These are phyloP conservation scores for Orientallactaga sibirica DNA, from an alignment of 2,797 vertebrate species.

Conservation along the genomic window DNA sequence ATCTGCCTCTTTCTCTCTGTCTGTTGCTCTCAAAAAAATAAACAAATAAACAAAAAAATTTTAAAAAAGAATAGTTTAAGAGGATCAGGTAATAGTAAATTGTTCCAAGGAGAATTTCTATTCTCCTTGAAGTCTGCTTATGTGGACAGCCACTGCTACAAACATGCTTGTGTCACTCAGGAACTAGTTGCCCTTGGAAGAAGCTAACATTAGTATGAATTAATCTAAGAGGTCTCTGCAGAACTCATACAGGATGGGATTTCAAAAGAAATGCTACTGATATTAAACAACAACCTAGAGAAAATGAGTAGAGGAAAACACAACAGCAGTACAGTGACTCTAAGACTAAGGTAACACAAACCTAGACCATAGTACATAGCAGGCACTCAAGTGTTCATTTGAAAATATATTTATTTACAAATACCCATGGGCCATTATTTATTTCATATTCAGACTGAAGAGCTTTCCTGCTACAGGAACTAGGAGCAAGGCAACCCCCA, in stretches of 20 bases:
- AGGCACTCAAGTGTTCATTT: not conserved
- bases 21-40: no score
- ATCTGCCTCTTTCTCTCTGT: no score
- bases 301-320: slow-evolving; percentile 18
- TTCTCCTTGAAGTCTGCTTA: not conserved
- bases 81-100: not conserved
- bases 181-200: not conserved
- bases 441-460: not conserved
- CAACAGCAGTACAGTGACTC: not conserved
- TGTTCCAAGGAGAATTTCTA: not conserved
- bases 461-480: not conserved
- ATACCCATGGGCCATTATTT: not conserved
- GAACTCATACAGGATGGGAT: not conserved
- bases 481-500: no score
- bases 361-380: not conserved
- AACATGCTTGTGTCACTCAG: not conserved
- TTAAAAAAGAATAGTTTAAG: not conserved
- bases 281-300: not conserved
- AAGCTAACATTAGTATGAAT: not conserved
- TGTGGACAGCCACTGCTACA: not conserved
- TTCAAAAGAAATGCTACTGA: slow-evolving; percentile 25
- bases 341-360: slow-evolving; percentile 5
- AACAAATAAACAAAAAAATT: no score
- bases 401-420: not conserved
- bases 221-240: not conserved